Percentiles rank a stretch among this genome's conserved stretches.
These are phyloP conservation scores for Labeo catla DNA, from an alignment of 2,113 vertebrate species.

Conservation along the genomic window DNA sequence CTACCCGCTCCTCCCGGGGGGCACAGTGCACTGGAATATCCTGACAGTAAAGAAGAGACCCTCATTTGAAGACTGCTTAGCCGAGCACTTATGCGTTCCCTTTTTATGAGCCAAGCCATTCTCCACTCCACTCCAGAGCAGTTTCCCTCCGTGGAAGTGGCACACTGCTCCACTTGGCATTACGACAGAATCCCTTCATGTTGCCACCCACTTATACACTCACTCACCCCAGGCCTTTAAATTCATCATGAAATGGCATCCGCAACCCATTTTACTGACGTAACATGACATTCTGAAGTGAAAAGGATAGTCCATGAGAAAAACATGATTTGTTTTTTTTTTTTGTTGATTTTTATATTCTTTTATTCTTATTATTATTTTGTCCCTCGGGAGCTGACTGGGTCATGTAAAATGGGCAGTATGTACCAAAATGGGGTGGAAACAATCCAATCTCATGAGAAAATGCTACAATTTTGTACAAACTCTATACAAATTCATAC, in stretches of 20 bases:
- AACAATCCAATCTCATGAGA: not conserved
- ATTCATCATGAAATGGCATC: conserved; percentile 2
- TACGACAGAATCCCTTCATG: conserved; percentile 42
- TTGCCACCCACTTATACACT: conserved; percentile 45
- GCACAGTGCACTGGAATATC: conserved; percentile 52
- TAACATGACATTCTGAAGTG: conserved; percentile 3
- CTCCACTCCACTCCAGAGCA: not conserved
- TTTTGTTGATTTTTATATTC: not conserved
- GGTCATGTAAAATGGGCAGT: not conserved
- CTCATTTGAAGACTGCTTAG: conserved; percentile 60
- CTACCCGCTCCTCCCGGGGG: conserved; percentile 31
- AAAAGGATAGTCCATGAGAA: not conserved
- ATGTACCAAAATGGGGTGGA: not conserved
- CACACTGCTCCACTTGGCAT: conserved; percentile 43
- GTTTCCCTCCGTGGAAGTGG: conserved; percentile 38
- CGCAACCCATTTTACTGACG: not conserved
- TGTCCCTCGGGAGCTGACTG: not conserved
- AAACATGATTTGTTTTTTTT: not conserved
- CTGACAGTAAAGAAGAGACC: conserved; percentile 58
- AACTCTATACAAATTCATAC: not conserved
- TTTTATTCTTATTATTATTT: not conserved
- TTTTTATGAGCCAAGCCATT: conserved; percentile 35
- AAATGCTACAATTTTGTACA: not conserved
- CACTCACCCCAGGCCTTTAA: conserved; percentile 29
- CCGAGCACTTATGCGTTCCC: conserved; percentile 38